These are phyloP conservation scores for Malurus cyaneus DNA, from an alignment of 2,113 vertebrate species.

Conservation along the genomic window DNA sequence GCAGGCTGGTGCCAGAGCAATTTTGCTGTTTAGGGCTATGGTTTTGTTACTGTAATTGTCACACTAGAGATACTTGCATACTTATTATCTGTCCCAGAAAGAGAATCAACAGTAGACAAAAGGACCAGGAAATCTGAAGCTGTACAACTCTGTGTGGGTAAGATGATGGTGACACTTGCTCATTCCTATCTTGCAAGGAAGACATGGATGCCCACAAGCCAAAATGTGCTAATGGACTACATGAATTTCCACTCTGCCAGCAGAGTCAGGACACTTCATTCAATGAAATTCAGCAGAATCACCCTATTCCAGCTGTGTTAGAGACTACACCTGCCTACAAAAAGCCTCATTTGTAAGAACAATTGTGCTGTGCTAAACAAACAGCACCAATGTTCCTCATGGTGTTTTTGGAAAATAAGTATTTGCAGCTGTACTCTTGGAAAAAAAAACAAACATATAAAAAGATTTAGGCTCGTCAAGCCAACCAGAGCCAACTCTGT, in stretches of 20 bases:
- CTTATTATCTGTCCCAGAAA: not conserved
- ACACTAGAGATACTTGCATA: not conserved
- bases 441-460: not conserved
- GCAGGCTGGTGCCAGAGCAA: not conserved
- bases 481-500: not conserved
- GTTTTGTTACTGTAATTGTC: not conserved
- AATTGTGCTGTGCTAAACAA: not conserved
- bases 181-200: not conserved
- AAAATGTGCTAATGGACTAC: not conserved
- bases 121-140: not conserved
- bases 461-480: not conserved
- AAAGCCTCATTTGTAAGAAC: not conserved
- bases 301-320: not conserved
- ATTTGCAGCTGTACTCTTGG: not conserved
- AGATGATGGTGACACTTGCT: not conserved
- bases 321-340: not conserved
- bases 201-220: rapidly evolving
- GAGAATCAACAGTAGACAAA: not conserved
- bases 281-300: not conserved
- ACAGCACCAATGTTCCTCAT: not conserved
- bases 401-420: not conserved
- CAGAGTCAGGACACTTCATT: not conserved
- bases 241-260: not conserved
- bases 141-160: not conserved
- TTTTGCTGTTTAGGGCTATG: not conserved